Percentiles rank a stretch among this genome's conserved stretches.
These are phyloP conservation scores for Pseudorhombus dupliciocellatus DNA, from an alignment of 2,113 vertebrate species.

Conservation along the genomic window DNA sequence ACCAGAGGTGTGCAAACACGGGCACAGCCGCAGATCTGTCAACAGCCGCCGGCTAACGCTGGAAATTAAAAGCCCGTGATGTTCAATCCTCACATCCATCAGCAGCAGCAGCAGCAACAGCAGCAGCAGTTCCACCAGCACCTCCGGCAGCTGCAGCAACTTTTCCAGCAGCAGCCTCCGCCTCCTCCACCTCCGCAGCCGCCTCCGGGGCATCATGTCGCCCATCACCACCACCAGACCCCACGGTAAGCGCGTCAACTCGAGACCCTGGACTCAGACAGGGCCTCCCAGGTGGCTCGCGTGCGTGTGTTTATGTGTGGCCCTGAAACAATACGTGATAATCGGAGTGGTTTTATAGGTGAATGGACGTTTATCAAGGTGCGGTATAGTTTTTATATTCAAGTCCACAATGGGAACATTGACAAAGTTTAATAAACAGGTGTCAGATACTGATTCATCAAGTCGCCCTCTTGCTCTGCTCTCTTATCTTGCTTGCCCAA, in stretches of 20 bases:
- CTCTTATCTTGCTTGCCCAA: not conserved
- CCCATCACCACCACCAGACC: conserved; percentile 78
- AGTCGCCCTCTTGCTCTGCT: not conserved
- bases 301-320: not conserved
- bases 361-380: not conserved
- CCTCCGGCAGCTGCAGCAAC: conserved; percentile 89
- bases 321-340: not conserved
- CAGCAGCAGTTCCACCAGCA: conserved; percentile 91
- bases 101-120: conserved; percentile 82
- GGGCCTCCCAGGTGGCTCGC: conserved; percentile 39
- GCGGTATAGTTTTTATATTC: not conserved
- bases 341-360: not conserved
- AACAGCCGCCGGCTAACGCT: conserved; percentile 1
- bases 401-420: too few relatives aligned
- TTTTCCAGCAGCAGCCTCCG: conserved; percentile 83
- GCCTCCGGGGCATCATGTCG: conserved; percentile 79
- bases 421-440: too few relatives aligned
- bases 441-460: not conserved
- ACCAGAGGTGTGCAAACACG: not conserved
- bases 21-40: conserved; percentile 18
- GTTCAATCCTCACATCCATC: conserved; percentile 90
- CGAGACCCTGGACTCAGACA: conserved; percentile 76
- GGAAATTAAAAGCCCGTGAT: conserved; percentile 71
- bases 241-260: conserved; percentile 84
- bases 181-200: conserved; percentile 75